Base-by-base conservation (phyloP, 2,113 vertebrate genomes). In the Procavia capensis region DNA sequence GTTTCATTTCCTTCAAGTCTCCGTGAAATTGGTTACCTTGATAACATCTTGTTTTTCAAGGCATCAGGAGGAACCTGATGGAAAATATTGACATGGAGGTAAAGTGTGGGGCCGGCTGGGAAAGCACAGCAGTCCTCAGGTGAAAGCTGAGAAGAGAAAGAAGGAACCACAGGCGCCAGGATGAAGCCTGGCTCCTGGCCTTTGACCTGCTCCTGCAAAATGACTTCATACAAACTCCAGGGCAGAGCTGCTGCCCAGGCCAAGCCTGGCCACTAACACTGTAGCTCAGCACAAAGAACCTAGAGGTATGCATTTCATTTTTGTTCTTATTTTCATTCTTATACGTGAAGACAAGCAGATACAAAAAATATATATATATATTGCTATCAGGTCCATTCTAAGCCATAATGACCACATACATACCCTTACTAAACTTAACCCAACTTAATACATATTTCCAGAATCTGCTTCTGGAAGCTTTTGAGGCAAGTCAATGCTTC, bases 131-230 rank as follows among this genome's bases (percentile, higher is more conserved):
- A 61, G 6, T n/a, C 25, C 34, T 87, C 54, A 59, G 54, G 13
- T 93, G 79, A 87, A 57, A 27, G 43, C n/a, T 68, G n/a, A 91
- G 41, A 92, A 63, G 43, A 84, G 79, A 85, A 31, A 81, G 29
- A 41, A 89, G 50, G 50, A 90, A 64, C 75, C 74, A 25, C 78
- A 10, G 83, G 89, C 17, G 11, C 93, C 95, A 45, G 63, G 79
- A 31, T 90, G 78, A 82, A 82, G 31, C 36, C 50, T 10, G 0
- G 70, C 22, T 45, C 50, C 76, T 72, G 1, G 4, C 88, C 57
- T 93, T 88, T 86, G 91, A 93, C 93, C 79, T 89, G 57, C 14
- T 95, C 43, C 22, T 41, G 75, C 90, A 75, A 70, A 96, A 82
- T 89, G 78, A 82, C 50, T 90, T 79, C 87, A 90, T 87, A 84